Conservation (phyloP, 2,797 vertebrate species). For the Labroides dimidiatus region DNA sequence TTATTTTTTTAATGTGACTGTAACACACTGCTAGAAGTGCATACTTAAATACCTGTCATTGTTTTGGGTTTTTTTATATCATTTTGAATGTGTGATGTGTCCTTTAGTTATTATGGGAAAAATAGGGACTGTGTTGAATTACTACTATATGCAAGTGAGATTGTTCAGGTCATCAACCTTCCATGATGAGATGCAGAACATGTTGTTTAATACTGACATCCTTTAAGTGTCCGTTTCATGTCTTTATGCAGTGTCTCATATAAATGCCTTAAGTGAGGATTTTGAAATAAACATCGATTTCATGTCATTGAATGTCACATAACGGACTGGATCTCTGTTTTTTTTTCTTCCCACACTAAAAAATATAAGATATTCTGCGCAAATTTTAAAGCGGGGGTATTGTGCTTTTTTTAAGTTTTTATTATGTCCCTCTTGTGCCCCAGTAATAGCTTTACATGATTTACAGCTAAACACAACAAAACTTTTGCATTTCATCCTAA, state of each 20-base stretch:
- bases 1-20: constrained; percentile 75
- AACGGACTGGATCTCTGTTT: constrained; percentile 23
- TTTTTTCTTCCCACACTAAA: not conserved
- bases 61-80: constrained; percentile 26
- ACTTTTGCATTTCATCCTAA: too few species aligned
- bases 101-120: constrained; percentile 56
- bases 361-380: too few species aligned
- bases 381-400: too few species aligned
- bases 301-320: constrained; percentile 70
- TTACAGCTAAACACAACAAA: too few species aligned
- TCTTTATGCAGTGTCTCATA: constrained; percentile 86
- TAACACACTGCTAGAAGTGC: constrained; percentile 70
- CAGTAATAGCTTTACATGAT: too few species aligned
- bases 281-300: constrained; percentile 82
- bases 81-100: constrained; percentile 74
- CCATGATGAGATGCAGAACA: constrained; percentile 62
- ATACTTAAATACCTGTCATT: constrained; percentile 69
- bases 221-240: constrained; percentile 73
- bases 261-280: constrained; percentile 87
- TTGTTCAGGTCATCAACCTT: constrained; percentile 76
- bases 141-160: constrained; percentile 81
- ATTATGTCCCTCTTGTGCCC: too few species aligned
- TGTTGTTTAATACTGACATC: constrained; percentile 62
- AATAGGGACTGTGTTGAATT: constrained; percentile 61
- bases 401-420: too few species aligned